These are phyloP conservation scores for Tyria jacobaeae DNA, from an alignment of 2,888 invertebrate species.

Conservation along the genomic window DNA sequence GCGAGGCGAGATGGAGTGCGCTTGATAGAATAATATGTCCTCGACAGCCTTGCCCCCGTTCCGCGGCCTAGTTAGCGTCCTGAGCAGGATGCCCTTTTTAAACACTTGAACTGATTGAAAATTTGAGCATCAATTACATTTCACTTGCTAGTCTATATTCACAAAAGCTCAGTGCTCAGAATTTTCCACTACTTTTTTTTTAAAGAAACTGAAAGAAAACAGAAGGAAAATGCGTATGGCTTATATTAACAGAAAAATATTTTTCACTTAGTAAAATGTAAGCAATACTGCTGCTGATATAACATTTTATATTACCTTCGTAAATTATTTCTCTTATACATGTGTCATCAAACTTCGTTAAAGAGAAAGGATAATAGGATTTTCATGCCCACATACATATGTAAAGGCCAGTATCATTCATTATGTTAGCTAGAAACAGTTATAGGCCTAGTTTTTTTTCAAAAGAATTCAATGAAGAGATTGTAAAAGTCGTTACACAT, in stretches of 20 bases:
- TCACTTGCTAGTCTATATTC: not conserved
- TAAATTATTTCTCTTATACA: not conserved
- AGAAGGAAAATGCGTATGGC: not conserved
- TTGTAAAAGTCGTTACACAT: conserved; percentile 1
- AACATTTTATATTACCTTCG: not conserved
- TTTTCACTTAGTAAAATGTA: not conserved
- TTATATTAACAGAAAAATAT: not conserved
- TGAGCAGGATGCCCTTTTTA: conserved; percentile 78
- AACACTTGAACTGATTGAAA: conserved; percentile 46
- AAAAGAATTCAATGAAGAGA: not conserved
- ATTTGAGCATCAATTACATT: conserved; percentile 23
- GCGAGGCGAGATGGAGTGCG: conserved; percentile 61
- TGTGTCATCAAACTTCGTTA: not conserved
- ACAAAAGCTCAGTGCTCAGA: not conserved
- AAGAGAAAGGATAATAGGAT: not conserved
- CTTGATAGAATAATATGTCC: conserved; percentile 84
- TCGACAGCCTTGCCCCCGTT: conserved; percentile 79
- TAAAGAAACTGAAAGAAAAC: too few species aligned
- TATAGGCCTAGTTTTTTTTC: not conserved
- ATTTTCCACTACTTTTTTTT: too few species aligned
- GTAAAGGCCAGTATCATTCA: not conserved
- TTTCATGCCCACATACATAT: not conserved
- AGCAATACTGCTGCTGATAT: not conserved
- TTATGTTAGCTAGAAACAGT: not conserved
- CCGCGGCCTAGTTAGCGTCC: conserved; percentile 70